phyloP scores from a whole-genome alignment of 2,113 vertebrate species.

The Pangasianodon hypophthalmus region DNA sequence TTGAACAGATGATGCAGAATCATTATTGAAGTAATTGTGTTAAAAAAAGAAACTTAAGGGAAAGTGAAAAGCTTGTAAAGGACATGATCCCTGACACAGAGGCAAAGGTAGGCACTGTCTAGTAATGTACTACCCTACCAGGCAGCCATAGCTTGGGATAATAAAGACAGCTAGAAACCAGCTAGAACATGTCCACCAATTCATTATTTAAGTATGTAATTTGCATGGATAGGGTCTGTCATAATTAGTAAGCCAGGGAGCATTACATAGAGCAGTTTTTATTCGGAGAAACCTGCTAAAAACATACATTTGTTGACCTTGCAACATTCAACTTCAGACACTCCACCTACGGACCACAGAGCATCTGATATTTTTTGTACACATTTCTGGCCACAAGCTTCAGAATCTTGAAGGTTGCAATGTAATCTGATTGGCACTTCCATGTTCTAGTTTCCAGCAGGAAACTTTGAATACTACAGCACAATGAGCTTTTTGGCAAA shows the following conservation, averaged over 20 bases:
- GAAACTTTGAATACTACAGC: not conserved
- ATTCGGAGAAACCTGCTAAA: not conserved
- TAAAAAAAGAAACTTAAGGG: not conserved
- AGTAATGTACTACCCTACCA: conserved; percentile 3
- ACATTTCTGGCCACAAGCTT: not conserved
- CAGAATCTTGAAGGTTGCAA: not conserved
- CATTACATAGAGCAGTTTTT: not conserved
- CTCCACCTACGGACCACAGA: not conserved
- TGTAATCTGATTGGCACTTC: not conserved
- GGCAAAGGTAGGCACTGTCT: not conserved
- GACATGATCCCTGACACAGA: not conserved
- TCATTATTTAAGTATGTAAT: not conserved
- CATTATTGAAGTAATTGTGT: not conserved
- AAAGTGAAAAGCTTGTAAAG: not conserved
- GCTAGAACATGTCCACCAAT: not conserved
- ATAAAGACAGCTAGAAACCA: conserved; percentile 12
- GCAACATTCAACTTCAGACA: not conserved
- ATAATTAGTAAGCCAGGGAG: not conserved
- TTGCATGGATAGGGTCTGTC: not conserved
- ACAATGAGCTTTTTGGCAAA: not conserved
- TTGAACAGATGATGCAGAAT: not conserved
- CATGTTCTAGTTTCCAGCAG: not conserved
- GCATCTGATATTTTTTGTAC: not conserved
- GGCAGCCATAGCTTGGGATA: not conserved
- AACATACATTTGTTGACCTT: not conserved